A percentile compares a stretch with the other conserved stretches of the same genome.
Evolutionary conservation across 1,140 invertebrate species (phyloP).

Genomic region (Aphis gossypii): DNA sequence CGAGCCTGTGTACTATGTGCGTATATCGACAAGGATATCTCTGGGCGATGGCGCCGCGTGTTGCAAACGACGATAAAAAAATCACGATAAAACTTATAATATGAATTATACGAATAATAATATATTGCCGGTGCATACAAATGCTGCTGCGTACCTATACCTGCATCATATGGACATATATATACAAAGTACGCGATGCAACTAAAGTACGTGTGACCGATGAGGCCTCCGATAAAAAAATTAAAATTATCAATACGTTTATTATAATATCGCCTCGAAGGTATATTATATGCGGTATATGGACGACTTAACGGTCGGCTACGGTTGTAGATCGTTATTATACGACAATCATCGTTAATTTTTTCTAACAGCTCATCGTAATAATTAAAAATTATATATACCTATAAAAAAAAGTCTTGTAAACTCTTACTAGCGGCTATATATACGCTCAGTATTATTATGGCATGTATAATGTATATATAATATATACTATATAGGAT

Average conservation of each 20-base stretch:
- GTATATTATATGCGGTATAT: too few species aligned
- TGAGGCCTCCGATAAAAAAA: neutral
- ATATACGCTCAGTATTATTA: too few species aligned
- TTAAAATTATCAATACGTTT: neutral
- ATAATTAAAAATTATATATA: neutral
- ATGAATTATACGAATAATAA: neutral
- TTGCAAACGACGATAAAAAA: neutral
- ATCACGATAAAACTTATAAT: neutral
- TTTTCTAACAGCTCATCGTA: neutral
- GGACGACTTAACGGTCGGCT: neutral
- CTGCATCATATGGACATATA: neutral
- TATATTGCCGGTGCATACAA: neutral
- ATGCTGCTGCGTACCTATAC: neutral
- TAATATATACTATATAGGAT: neutral
- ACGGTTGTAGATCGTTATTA: neutral
- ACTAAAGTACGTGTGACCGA: conserved; percentile 13
- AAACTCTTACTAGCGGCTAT: neutral
- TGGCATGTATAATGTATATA: neutral
- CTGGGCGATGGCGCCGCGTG: conserved; percentile 32
- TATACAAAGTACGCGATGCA: neutral
- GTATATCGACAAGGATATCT: conserved; percentile 19
- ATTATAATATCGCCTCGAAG: neutral
- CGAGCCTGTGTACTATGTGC: neutral
- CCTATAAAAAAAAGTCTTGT: neutral
- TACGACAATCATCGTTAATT: neutral